Conservation (phyloP, 53 echinoderm and acorn worm genomes). For the Luidia sarsii region DNA sequence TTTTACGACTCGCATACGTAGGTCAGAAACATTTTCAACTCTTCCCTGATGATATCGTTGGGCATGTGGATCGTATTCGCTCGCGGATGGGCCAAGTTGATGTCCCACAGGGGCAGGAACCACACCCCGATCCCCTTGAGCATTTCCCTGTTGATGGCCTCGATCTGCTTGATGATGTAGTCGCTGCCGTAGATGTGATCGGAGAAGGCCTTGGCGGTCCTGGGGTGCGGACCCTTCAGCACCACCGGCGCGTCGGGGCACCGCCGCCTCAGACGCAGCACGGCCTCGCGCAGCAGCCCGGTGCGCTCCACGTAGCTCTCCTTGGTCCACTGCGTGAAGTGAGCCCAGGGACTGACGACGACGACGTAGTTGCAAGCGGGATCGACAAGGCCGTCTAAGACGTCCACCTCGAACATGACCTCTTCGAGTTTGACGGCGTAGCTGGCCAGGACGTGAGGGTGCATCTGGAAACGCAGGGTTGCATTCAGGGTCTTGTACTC, state of each 20-base stretch:
- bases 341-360: constrained; percentile 68
- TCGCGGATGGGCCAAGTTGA: constrained; percentile 32
- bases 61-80: constrained; percentile 26
- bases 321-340: constrained; percentile 65
- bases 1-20: constrained; percentile 3
- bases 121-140: constrained; percentile 48
- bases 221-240: constrained; percentile 60
- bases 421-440: background rate
- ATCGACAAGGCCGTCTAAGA: constrained; percentile 37
- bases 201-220: constrained; percentile 5
- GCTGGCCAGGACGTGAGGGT: constrained; percentile 43
- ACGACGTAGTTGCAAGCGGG: constrained; percentile 43
- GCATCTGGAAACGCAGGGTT: constrained; percentile 51
- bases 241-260: constrained; percentile 57
- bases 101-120: constrained; percentile 63
- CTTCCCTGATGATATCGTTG: background rate
- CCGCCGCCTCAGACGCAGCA: constrained; percentile 22
- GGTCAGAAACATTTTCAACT: constrained; percentile 22
- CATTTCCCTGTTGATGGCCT: constrained; percentile 32
- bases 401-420: constrained; percentile 44
- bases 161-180: constrained; percentile 33
- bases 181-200: constrained; percentile 6
- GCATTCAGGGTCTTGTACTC: constrained; percentile 35
- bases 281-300: constrained; percentile 46
- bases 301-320: constrained; percentile 54